These are phyloP conservation scores for Pocillopora verrucosa DNA, from an alignment of 64 coral and sea anemone species.

Conservation along the genomic window DNA sequence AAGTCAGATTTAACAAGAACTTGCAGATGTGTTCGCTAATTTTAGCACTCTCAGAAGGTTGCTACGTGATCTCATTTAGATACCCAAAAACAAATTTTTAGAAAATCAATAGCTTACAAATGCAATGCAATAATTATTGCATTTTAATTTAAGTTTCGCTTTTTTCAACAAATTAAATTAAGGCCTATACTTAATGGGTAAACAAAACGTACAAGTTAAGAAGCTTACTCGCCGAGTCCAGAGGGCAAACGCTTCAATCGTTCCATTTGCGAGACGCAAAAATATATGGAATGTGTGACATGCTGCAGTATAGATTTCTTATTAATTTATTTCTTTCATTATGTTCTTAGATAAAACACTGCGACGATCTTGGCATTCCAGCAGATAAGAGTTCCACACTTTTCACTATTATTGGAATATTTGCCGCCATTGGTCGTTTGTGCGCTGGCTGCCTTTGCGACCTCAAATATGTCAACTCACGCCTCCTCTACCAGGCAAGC, in stretches of 20 bases:
- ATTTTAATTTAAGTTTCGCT: background rate
- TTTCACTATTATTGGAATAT: slow-evolving; percentile 38
- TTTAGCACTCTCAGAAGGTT: background rate
- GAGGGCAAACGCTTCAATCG: no score
- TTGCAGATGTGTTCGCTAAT: background rate
- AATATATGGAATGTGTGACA: no score
- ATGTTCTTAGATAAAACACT: slow-evolving; percentile 38
- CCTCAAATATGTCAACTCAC: slow-evolving; percentile 9
- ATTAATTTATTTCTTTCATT: background rate
- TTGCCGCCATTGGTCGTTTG: slow-evolving; percentile 34
- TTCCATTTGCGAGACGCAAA: no score
- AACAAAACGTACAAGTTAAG: no score
- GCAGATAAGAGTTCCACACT: slow-evolving; percentile 34
- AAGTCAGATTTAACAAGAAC: background rate
- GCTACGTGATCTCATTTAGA: background rate
- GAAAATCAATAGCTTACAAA: background rate
- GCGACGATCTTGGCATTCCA: slow-evolving; percentile 43
- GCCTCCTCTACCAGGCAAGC: slow-evolving; percentile 4
- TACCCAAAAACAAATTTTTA: background rate
- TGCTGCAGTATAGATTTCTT: background rate
- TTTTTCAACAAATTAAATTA: no score
- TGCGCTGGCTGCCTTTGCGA: slow-evolving; percentile 30
- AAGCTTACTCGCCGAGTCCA: no score
- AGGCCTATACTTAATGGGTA: no score
- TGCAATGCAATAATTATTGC: background rate